phyloP scores from a whole-genome alignment of 2,888 invertebrate genomes.

The Steinernema scapterisci region DNA sequence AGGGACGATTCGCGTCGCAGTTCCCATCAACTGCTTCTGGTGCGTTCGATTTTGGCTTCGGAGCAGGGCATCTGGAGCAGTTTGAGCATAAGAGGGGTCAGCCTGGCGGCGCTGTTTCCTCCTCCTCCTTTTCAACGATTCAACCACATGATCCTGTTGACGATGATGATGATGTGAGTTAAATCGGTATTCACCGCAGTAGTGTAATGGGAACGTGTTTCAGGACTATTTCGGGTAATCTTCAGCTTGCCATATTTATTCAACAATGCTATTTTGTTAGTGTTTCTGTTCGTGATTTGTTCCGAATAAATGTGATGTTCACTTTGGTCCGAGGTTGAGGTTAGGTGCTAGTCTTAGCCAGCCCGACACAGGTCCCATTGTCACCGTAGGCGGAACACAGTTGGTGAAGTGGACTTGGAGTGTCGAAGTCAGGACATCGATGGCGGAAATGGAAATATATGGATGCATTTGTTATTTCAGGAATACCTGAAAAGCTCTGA shows the following conservation, averaged over 20 bases:
- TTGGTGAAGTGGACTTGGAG: too few species aligned
- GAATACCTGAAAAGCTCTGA: too few species aligned
- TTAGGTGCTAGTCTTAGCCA: too few species aligned
- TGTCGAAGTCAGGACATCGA: too few species aligned
- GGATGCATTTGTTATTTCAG: too few species aligned
- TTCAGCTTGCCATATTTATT: background rate
- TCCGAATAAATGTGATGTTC: too few species aligned
- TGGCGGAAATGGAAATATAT: too few species aligned
- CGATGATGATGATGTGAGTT: conserved; percentile 23
- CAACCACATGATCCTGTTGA: background rate
- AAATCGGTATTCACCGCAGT: background rate
- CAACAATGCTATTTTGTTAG: background rate
- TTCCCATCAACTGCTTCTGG: background rate
- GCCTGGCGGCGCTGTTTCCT: background rate
- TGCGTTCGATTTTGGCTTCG: conserved; percentile 8
- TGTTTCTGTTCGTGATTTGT: background rate
- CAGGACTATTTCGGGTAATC: conserved; percentile 29
- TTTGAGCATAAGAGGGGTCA: background rate
- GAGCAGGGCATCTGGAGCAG: background rate
- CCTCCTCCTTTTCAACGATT: background rate
- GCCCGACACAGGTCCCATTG: too few species aligned
- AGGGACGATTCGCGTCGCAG: background rate
- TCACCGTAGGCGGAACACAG: too few species aligned
- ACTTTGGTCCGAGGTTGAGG: too few species aligned
- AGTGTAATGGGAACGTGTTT: background rate